Evolutionary conservation across 2,888 invertebrate genomes (phyloP), one percentile per base, ranked within the genome.

Genomic region (Prenolepis imparis): DNA sequence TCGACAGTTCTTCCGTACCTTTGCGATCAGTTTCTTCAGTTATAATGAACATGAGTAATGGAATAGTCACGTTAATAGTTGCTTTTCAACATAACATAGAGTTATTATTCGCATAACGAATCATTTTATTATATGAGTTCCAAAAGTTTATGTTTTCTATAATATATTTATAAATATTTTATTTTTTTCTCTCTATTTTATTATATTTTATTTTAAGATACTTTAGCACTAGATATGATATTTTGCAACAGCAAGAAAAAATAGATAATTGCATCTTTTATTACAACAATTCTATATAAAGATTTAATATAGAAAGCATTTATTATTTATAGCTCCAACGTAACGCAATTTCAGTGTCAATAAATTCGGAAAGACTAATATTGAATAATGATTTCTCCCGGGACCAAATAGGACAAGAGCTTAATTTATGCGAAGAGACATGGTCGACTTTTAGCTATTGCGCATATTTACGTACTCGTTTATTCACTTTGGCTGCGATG

Each of bases 301-400:
- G n/a, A 52, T 52, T 59, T 59, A 67, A 67, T 36, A 21, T 36
- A 15, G 18, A 39, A 72, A 36, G 21, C 55, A 39, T 52, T 24
- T 39, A 4, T 72, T 72, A 8, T 6, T 8, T 24, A 36, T 11
- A 9, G 6, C 24, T 59, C 24, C 18, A 24, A 57, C 11, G n/a
- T n/a, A 18, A 24, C 39, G 72, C 39, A 57, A 72, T 59, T 24
- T 55, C 12, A 55, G 18, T 72, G 39, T 72, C 24, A 72, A 72
- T n/a, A 72, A 55, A 12, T 36, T 57, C 39, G 5, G 1, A 6
- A 59, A 52, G 15, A 24, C 72, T 72, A 59, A 72, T 72, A 72
- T 72, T 72, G 72, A 39, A 39, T 11, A 59, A 39, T 24, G 72
- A 39, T 72, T 72, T 72, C 72, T 72, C 72, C 39, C 24, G 72